These are phyloP conservation scores for Xanthia icteritia DNA, from an alignment of 2,888 invertebrate species.

Conservation along the genomic window DNA sequence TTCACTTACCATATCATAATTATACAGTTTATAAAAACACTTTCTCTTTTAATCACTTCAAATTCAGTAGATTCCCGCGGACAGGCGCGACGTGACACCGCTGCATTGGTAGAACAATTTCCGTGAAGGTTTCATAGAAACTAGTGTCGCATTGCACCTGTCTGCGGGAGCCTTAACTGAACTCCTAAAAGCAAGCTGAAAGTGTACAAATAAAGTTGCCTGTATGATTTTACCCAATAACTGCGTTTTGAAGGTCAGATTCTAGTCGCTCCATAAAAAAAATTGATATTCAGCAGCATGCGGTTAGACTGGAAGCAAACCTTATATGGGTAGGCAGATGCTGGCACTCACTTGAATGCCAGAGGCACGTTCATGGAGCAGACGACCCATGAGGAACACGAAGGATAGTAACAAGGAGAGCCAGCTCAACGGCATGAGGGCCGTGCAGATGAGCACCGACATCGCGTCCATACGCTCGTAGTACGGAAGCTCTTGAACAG, in stretches of 20 bases:
- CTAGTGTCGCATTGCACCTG: too few species aligned
- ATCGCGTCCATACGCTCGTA: constrained; percentile 38
- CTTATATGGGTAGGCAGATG: neutral
- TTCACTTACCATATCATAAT: neutral
- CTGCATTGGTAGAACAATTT: too few species aligned
- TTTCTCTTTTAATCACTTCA: neutral
- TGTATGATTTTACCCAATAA: constrained; percentile 45
- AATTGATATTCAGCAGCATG: neutral
- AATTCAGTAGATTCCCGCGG: neutral
- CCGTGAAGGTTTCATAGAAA: too few species aligned
- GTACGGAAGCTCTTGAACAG: constrained; percentile 90
- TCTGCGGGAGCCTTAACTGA: neutral
- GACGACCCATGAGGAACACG: constrained; percentile 79
- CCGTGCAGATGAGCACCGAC: neutral
- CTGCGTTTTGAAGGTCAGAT: neutral
- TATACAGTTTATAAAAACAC: neutral
- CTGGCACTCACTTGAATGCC: constrained; percentile 59
- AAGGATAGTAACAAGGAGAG: constrained; percentile 86
- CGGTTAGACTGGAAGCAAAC: neutral
- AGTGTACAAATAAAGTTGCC: constrained; percentile 10
- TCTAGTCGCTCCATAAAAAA: neutral
- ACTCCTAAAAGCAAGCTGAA: neutral
- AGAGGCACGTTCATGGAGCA: constrained; percentile 78
- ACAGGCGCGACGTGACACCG: too few species aligned
- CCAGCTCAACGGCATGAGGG: constrained; percentile 62